Base-by-base conservation (phyloP, 2,797 vertebrate genomes). In the Paedocypris micromegethes region DNA sequence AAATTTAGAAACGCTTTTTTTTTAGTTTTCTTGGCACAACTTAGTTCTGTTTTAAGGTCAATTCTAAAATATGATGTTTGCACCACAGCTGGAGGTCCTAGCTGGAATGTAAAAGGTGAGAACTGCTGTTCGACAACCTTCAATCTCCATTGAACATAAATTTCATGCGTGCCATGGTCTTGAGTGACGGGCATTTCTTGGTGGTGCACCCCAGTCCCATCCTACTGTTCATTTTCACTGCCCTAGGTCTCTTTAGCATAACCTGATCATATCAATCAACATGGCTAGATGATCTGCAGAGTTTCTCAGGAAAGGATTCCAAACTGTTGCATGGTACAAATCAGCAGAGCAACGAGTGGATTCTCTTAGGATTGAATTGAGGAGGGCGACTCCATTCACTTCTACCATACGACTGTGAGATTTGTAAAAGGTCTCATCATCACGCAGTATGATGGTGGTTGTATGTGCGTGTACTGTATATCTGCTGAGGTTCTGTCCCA, bases 61-160 rank as follows among this genome's bases (percentile, higher is more conserved):
- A 53, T 72, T 83, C 83, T 88, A 69, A 87, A 89, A 77, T 80
- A 83, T 81, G 87, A 90, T 73, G 83, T 91, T 88, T 90, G 83
- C 85, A 88, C 80, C 87, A 84, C 86, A 91, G 89, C 89, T 85
- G 89, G 90, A 89, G 86, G 87, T 87, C 85, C 88, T 86, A 90
- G 88, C 88, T 92, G 90, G 90, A 91, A 89, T 88, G 88, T 90
- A 86, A 89, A 92, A 91, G 90, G 90, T 91, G 89, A 92, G 90
- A 80, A 68, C 71, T 76, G 68, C 58, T 70, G 76, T 72, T 69
- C 77, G 68, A 84, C 80, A 79, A 82, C 87, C 85, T 87, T 81
- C 68, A 75, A 82, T 81, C 82, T 80, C 82, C 87, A 90, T 90
- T 77, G 86, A 89, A 79, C 80, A 78, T 85, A 89, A 83, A 82